These are phyloP conservation scores for Cuculus canorus DNA, from an alignment of 2,797 vertebrate species.

Conservation along the genomic window DNA sequence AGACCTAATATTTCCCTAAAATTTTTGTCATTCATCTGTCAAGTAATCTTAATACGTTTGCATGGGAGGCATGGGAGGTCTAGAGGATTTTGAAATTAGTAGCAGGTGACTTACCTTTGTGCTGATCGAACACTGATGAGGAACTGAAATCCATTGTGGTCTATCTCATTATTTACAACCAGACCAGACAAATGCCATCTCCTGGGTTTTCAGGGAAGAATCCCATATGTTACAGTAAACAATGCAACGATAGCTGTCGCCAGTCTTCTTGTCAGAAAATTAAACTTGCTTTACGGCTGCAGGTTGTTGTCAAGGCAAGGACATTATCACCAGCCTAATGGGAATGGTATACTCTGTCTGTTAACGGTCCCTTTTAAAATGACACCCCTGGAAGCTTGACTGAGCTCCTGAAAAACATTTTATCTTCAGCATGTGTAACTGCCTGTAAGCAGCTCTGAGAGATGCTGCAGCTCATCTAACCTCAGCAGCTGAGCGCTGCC, in stretches of 20 bases:
- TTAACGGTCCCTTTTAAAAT: not conserved
- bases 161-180: slow-evolving; percentile 59
- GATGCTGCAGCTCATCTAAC: slow-evolving; percentile 38
- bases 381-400: not conserved
- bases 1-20: not conserved
- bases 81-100: slow-evolving; percentile 37
- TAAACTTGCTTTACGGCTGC: slow-evolving; percentile 36
- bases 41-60: not conserved
- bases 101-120: slow-evolving; percentile 82
- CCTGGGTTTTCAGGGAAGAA: slow-evolving; percentile 37
- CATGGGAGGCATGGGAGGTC: not conserved
- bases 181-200: slow-evolving; percentile 48
- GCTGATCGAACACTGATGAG: slow-evolving; percentile 86
- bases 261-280: slow-evolving; percentile 20
- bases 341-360: not conserved
- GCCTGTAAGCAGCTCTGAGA: not conserved
- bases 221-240: slow-evolving; percentile 5
- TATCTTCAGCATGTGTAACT: not conserved
- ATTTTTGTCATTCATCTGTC: not conserved
- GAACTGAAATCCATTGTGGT: slow-evolving; percentile 87
- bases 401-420: not conserved
- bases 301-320: slow-evolving; percentile 45
- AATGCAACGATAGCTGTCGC: slow-evolving; percentile 13
- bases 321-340: not conserved
- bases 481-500: slow-evolving; percentile 36